Base-by-base conservation (phyloP, 2,888 invertebrate species). In the Sclerodermus sp. region DNA sequence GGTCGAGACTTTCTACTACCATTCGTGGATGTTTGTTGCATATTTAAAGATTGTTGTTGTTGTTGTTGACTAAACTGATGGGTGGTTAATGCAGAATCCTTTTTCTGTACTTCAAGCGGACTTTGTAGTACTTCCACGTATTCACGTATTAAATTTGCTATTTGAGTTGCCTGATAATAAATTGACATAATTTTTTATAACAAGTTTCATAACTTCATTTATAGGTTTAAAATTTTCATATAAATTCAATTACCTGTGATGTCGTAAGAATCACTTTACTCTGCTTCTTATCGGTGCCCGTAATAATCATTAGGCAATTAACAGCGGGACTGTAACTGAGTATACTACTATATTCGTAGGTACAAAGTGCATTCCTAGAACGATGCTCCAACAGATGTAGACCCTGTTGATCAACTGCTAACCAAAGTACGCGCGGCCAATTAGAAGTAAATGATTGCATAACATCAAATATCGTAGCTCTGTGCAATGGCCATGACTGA, bases 401-500 rank as follows among this genome's bases (percentile, higher is more conserved):
- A 15, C 96, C 96, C 66, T 86, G 87, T 77, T 95, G 94, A 80
- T 96, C 94, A 45, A 96, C 91, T 17, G 93, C 95, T 63, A 96
- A 81, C 93, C 96, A 94, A 40, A 96, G 81, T 38, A 90, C 87
- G 70, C 95, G 86, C 23, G 96, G 96, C 92, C 96, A 94, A 79
- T 93, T 93, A 18, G 95, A 94, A 12, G 96, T 95, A 77, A 95
- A 96, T 10, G 93, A 92, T 89, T 96, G 96, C 88, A 93, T 92
- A 37, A 96, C 96, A 77, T 96, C 95, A 76, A 93, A 96, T 70
- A 96, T 91, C 42, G 94, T 94, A 13, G 96, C 94, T 60, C 91
- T 86, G 58, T 95, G 93, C 47, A 96, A 82, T 29, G 94, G 94
- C 96, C 96, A 96, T 58, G 91, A 91, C 75, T 91, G 90, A 57